Evolutionary conservation across 2,888 invertebrate genomes (phyloP).

Genomic region (Brachynemurus nebulosus): DNA sequence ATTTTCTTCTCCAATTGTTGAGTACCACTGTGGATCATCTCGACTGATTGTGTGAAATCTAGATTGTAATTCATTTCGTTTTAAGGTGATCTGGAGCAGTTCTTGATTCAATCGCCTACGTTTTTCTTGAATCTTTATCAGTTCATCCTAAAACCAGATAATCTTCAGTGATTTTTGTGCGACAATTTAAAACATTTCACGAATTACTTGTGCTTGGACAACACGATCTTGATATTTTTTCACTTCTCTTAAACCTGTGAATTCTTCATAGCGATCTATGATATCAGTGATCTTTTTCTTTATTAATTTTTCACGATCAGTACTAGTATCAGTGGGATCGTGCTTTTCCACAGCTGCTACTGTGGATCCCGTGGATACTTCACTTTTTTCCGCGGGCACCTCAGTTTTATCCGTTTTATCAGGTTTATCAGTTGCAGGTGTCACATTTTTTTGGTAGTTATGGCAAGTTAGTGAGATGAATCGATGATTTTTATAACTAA

Average conservation of each 20-base stretch:
- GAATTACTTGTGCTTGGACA: constrained; percentile 46
- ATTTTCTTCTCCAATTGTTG: constrained; percentile 55
- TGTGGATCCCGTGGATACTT: too few species aligned
- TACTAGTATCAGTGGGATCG: not conserved
- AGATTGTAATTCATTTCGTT: constrained; percentile 54
- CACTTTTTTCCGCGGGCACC: not conserved
- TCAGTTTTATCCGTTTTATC: not conserved
- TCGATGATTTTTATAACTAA: too few species aligned
- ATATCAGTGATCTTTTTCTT: constrained; percentile 35
- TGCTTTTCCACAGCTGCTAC: too few species aligned
- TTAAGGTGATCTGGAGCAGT: constrained; percentile 43
- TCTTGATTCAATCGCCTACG: constrained; percentile 47
- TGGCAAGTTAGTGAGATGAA: not conserved
- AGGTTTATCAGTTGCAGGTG: too few species aligned
- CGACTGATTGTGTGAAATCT: constrained; percentile 64
- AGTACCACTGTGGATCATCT: constrained; percentile 62
- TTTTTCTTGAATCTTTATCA: constrained; percentile 49
- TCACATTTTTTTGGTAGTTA: too few species aligned
- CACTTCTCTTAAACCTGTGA: constrained; percentile 67
- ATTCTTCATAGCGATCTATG: constrained; percentile 51
- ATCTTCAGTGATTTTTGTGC: constrained; percentile 25
- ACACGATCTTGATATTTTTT: constrained; percentile 60
- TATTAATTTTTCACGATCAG: constrained; percentile 19
- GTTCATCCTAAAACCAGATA: constrained; percentile 38
- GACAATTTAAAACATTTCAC: too few species aligned